phyloP scores from a whole-genome alignment of 2,888 invertebrate species.

The Epirrita christyi region DNA sequence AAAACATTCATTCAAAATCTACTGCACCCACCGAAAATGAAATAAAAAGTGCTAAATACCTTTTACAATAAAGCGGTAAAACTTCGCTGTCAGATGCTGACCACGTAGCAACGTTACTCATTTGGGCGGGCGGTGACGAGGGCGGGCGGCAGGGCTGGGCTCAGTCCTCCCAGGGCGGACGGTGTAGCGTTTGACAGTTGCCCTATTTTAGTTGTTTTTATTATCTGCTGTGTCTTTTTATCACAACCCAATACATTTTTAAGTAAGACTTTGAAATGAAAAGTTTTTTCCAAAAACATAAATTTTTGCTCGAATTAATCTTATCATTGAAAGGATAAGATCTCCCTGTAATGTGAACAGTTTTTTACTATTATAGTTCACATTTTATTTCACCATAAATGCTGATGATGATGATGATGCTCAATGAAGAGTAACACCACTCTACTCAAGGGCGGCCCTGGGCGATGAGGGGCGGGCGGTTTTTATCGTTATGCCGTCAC shows the following conservation, averaged over 20 bases:
- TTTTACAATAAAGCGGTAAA: constrained; percentile 37
- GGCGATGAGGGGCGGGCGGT: constrained; percentile 22
- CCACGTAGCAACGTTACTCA: constrained; percentile 62
- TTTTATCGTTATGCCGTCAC: constrained; percentile 34
- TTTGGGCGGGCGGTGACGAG: constrained; percentile 57
- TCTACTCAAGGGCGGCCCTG: constrained; percentile 16
- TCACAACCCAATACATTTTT: no score
- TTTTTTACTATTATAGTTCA: no score
- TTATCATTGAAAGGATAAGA: no score
- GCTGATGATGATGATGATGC: no score
- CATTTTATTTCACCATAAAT: no score
- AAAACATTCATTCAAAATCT: constrained; percentile 3
- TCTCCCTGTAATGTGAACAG: no score
- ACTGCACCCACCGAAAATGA: constrained; percentile 17
- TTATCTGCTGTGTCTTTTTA: no score
- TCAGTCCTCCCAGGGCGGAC: not conserved
- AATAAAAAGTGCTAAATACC: constrained; percentile 41
- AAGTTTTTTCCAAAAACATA: no score
- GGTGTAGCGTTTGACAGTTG: no score
- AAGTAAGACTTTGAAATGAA: no score
- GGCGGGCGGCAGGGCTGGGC: constrained; percentile 29
- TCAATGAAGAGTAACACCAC: not conserved
- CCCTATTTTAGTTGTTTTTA: no score
- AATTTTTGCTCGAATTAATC: no score
- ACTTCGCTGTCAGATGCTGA: constrained; percentile 48